Conservation (phyloP, 2,113 vertebrate genomes). For the Ginglymostoma cirratum region DNA sequence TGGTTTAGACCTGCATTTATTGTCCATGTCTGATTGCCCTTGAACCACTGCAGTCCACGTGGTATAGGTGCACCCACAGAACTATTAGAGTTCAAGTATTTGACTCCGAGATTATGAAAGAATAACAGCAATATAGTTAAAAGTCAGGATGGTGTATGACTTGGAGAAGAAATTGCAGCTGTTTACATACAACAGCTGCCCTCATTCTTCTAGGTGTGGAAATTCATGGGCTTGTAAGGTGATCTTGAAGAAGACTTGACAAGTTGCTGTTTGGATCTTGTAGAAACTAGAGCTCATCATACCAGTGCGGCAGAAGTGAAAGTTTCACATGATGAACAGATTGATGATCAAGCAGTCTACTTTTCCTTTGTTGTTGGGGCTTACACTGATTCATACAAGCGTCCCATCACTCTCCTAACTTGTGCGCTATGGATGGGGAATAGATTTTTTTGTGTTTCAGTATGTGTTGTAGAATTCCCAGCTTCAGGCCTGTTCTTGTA, state of each 20-base stretch:
- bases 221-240: neutral
- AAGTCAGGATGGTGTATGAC: neutral
- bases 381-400: too few relatives aligned
- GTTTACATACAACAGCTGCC: neutral
- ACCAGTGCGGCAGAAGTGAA: neutral
- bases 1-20: too few relatives aligned
- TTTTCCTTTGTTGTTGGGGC: neutral
- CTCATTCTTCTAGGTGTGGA: too few relatives aligned
- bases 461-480: neutral
- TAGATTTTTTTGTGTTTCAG: neutral
- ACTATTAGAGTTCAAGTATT: too few relatives aligned
- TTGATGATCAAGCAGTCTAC: neutral
- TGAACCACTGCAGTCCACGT: too few relatives aligned
- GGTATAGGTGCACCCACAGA: too few relatives aligned
- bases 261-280: neutral
- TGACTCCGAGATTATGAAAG: too few relatives aligned
- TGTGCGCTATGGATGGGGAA: neutral
- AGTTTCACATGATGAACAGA: neutral
- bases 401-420: neutral
- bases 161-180: neutral
- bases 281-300: neutral
- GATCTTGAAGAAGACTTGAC: neutral
- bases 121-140: neutral
- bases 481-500: neutral
- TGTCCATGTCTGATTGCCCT: too few relatives aligned